Percentiles rank a stretch among this genome's conserved stretches.
Conservation (phyloP, 2,888 invertebrate genomes). For the Pedicia rivosa region DNA sequence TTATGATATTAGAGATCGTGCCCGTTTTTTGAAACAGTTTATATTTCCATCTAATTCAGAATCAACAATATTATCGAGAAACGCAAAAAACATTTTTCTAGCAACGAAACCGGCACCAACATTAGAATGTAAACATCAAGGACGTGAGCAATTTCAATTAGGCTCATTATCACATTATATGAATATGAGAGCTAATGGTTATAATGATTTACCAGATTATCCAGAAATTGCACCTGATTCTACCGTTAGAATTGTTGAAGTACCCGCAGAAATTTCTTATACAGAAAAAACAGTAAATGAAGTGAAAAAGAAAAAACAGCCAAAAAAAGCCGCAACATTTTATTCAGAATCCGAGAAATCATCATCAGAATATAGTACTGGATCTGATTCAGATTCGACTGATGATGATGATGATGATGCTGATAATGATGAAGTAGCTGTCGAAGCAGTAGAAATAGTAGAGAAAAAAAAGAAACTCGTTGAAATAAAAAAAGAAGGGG, state of each 20-base stretch:
- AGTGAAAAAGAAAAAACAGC: slow-evolving; percentile 19
- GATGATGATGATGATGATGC: slow-evolving; percentile 14
- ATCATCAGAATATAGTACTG: slow-evolving; percentile 10
- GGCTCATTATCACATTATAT: slow-evolving; percentile 93
- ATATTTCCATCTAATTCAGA: slow-evolving; percentile 43
- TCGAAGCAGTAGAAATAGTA: slow-evolving; percentile 17
- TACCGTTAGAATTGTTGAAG: slow-evolving; percentile 56
- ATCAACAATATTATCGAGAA: slow-evolving; percentile 38
- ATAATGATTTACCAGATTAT: slow-evolving; percentile 74
- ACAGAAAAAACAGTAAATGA: slow-evolving; percentile 5
- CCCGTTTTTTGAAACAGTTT: slow-evolving; percentile 72
- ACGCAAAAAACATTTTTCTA: slow-evolving; percentile 73
- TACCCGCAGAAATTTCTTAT: slow-evolving; percentile 21
- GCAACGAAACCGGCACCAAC: slow-evolving; percentile 89
- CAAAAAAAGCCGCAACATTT: too few relatives aligned
- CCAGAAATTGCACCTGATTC: slow-evolving; percentile 63
- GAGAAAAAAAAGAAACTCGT: slow-evolving; percentile 16
- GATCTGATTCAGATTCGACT: slow-evolving; percentile 18
- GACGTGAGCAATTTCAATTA: slow-evolving; percentile 75
- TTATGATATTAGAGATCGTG: slow-evolving; percentile 93
- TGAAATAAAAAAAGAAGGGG: slow-evolving; percentile 23
- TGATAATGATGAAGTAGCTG: slow-evolving; percentile 16
- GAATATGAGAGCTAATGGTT: slow-evolving; percentile 70
- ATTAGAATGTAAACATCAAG: slow-evolving; percentile 68
- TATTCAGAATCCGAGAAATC: slow-evolving; percentile 32